Evolutionary conservation across 2,888 invertebrate species (phyloP).

Genomic region (Tolmerus cingulatus): DNA sequence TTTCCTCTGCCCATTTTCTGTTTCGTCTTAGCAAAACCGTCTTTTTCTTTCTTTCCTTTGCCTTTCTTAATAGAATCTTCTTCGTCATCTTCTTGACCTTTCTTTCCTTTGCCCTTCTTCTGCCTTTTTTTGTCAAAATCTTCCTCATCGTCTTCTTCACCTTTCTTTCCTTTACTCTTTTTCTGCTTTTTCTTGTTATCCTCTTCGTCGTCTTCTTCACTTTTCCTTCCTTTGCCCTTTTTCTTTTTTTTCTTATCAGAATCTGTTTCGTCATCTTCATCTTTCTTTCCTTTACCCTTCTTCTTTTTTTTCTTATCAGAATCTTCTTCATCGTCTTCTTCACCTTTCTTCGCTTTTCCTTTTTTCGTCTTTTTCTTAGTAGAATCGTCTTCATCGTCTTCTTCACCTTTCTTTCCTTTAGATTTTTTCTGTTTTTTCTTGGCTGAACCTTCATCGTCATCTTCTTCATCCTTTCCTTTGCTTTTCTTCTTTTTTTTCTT

Average conservation of each 20-base stretch:
- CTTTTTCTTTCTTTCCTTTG: not conserved
- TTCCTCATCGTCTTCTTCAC: not conserved
- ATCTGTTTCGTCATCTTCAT: not conserved
- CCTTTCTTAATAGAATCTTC: not conserved
- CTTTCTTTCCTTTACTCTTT: not conserved
- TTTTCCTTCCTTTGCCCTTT: not conserved
- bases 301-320: not conserved
- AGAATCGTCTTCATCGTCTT: not conserved
- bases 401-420: slow-evolving; percentile 11
- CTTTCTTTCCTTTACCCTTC: not conserved
- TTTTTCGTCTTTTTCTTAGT: not conserved
- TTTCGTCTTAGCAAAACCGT: not conserved
- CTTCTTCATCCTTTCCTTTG: slow-evolving; percentile 4
- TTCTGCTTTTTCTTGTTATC: not conserved
- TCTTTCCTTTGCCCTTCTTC: not conserved
- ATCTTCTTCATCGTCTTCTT: not conserved
- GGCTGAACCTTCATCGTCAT: slow-evolving; percentile 1
- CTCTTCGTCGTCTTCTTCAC: not conserved
- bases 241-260: not conserved
- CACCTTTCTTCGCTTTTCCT: not conserved
- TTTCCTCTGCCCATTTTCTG: not conserved
- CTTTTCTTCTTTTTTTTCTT: slow-evolving; percentile 26
- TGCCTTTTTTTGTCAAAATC: not conserved
- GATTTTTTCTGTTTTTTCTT: slow-evolving; percentile 34
- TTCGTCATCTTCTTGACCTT: not conserved